Percentiles rank a stretch among this genome's conserved stretches.
Conservation (phyloP, 1,140 invertebrate genomes). For the Dinoponera quadriceps region DNA sequence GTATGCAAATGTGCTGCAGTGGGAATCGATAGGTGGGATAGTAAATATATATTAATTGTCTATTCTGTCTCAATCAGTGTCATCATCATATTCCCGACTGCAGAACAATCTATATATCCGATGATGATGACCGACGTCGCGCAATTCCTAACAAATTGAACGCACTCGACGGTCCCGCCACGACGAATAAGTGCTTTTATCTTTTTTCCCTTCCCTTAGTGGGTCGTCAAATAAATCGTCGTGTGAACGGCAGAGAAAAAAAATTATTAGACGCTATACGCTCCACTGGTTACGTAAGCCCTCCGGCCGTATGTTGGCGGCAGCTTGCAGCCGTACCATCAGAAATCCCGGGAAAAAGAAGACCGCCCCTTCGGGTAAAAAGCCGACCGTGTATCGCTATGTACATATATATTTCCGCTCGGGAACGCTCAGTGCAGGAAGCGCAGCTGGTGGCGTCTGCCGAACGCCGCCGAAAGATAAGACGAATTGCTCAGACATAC, state of each 20-base stretch:
- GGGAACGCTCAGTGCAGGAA: constrained; percentile 15
- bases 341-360: constrained; percentile 40
- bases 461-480: constrained; percentile 39
- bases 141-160: background rate
- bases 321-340: constrained; percentile 59
- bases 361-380: constrained; percentile 46
- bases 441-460: constrained; percentile 61
- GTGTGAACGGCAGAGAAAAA: background rate
- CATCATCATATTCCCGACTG: background rate
- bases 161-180: background rate
- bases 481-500: constrained; percentile 61
- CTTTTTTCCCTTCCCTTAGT: background rate
- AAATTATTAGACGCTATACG: constrained; percentile 39
- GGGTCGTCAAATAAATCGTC: background rate
- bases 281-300: constrained; percentile 5
- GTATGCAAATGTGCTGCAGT: background rate
- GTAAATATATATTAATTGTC: background rate
- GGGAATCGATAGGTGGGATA: no score
- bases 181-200: background rate
- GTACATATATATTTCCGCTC: constrained; percentile 61
- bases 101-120: no score
- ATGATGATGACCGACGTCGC: background rate
- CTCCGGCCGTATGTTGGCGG: constrained; percentile 40
- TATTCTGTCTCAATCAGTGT: background rate
- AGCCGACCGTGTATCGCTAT: constrained; percentile 59